Base-by-base conservation (phyloP, 2,888 invertebrate genomes). In the Pseudanteris insignis region DNA sequence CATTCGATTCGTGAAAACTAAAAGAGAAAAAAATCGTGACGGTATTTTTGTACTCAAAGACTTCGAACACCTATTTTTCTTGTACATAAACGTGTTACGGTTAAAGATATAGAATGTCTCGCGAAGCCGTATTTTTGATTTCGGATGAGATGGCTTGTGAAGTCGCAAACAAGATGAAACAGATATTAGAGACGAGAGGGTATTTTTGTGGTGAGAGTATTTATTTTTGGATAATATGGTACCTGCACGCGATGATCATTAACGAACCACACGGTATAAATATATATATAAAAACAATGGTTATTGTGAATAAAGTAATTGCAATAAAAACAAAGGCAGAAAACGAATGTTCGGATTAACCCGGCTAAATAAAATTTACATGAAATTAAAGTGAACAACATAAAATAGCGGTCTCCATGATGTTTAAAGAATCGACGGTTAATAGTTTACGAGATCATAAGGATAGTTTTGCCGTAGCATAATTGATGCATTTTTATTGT, bases 301-400 rank as follows among this genome's bases (percentile, higher is more conserved):
- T 38, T 37, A 58, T 54, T 50, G 53, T 34, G 58, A 51, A 60
- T 63, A 64, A 40, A 63, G 57, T 63, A 63, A 57, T 51, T 40
- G 46, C 47, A 64, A 59, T 44, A 15, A 41, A 34, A 12, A 25
- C 18, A 14, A 26, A n/a, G n/a, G 13, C n/a, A 32, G 50, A 44
- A 48, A 51, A 43, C 50, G 60, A 66, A 40, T 60, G 50, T 53
- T 48, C 58, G 64, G 60, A 66, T 65, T 63, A 65, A 59, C 48
- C 28, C 37, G 41, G 41, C 58, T 58, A 48, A 55, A 67, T 55
- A 51, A 65, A 55, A 63, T 55, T 61, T 58, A 53, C 58, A 60
- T 58, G 43, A 60, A 65, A 69, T 47, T 55, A 58, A 63, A 41
- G 33, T 65, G 64, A 71, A 68, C 67, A 72, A 66, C 69, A 65